Evolutionary conservation across 2,888 invertebrate genomes (phyloP).

Genomic region (Chaetogeoica ovagalla): DNA sequence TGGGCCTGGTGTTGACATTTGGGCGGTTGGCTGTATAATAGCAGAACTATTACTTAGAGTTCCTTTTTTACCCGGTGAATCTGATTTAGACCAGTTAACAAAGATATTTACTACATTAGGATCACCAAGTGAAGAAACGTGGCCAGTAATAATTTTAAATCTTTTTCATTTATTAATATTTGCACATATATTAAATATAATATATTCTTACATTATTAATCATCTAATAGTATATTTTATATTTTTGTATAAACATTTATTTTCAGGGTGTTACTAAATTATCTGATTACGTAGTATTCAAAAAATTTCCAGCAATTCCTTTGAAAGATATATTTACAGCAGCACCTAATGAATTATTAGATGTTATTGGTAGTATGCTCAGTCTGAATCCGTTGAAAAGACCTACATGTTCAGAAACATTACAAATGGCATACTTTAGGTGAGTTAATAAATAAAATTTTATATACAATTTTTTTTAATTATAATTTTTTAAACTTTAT

Average conservation of each 20-base stretch:
- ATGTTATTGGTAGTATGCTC: slow-evolving; percentile 76
- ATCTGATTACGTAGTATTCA: slow-evolving; percentile 92
- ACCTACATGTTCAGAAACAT: slow-evolving; percentile 78
- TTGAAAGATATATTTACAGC: slow-evolving; percentile 93
- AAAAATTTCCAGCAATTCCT: slow-evolving; percentile 79
- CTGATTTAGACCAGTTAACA: slow-evolving; percentile 93
- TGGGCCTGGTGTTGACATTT: slow-evolving; percentile 95
- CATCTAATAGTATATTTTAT: background rate
- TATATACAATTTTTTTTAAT: background rate
- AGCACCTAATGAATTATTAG: slow-evolving; percentile 86
- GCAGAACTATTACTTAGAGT: slow-evolving; percentile 89
- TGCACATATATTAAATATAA: background rate
- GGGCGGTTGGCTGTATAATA: slow-evolving; percentile 98
- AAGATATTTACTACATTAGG: slow-evolving; percentile 93
- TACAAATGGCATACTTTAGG: slow-evolving; percentile 88
- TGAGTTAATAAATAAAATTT: slow-evolving; percentile 56
- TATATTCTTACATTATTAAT: background rate
- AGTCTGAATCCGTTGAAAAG: slow-evolving; percentile 81
- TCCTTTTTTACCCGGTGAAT: slow-evolving; percentile 94
- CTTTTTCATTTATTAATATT: background rate
- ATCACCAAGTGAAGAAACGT: slow-evolving; percentile 83
- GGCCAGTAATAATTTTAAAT: slow-evolving; percentile 68
- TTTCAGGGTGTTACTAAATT: slow-evolving; percentile 71
- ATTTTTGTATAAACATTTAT: slow-evolving; percentile 4
- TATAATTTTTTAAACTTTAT: background rate